Evolutionary conservation across 2,888 invertebrate genomes (phyloP), one percentile per base, ranked within the genome.

Genomic region (Brachyptera putata): DNA sequence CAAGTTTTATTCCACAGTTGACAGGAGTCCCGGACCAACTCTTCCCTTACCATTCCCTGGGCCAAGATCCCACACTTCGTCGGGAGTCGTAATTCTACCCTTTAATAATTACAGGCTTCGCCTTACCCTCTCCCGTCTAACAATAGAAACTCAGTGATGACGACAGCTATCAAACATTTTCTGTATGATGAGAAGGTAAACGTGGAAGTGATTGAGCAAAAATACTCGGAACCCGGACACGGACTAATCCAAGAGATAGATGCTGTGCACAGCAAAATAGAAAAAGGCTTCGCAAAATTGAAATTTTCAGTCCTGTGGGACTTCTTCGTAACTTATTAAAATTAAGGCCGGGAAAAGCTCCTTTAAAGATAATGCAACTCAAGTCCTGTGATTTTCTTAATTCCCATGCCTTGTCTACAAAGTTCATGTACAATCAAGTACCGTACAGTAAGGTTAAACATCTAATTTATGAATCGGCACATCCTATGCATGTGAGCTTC

Each of bases 331-430:
- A 25, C 11, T 16, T 49, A 11, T 25, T 25, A 16, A n/a, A n/a
- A n/a, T 25, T 49, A 24, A 24, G 25, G n/a, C 3, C 49, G 24
- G 26, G 26, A 14, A 25, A 24, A 11, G 39, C 39, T 3, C 49
- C 49, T 21, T 49, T 49, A 16, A 49, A 49, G n/a, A 49, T 49
- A 24, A 49, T 49, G 11, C 49, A 49, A 49, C 11, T 49, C 13
- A 49, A 26, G 26, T 11, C 24, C 11, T 25, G 13, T 49, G 49
- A 49, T 16, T 49, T 49, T 25, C 69, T 80, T 87, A 64, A 91
- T 91, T 69, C 25, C 25, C 49, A 49, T 16, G 9, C n/a, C 3
- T n/a, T 26, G 5, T 24, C 49, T n/a, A 14, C 49, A n/a, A n/a
- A 26, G 13, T 49, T 49, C 16, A 9, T 25, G 24, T 49, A 25